Conservation (phyloP, 2,797 vertebrate genomes). For the Brotula barbata region DNA sequence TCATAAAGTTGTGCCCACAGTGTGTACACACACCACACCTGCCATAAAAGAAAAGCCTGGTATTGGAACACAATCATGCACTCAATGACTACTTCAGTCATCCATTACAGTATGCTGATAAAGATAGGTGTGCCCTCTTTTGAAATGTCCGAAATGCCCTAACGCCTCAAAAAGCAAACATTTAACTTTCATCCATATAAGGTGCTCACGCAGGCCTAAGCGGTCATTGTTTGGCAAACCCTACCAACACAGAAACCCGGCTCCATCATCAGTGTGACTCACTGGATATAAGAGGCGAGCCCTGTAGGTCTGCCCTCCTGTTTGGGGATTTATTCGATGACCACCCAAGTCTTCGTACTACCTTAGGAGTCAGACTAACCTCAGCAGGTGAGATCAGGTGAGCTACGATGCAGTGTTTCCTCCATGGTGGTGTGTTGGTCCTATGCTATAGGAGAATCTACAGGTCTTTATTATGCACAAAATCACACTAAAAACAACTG, state of each 20-base stretch:
- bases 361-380: constrained; percentile 7
- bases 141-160: constrained; percentile 31
- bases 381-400: constrained; percentile 41
- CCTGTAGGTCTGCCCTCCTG: constrained; percentile 1
- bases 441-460: too few species aligned
- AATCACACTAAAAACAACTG: too few species aligned
- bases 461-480: too few species aligned
- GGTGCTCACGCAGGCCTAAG: constrained; percentile 25
- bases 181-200: constrained; percentile 24
- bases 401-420: constrained; percentile 12
- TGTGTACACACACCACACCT: constrained; percentile 58
- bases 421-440: too few species aligned
- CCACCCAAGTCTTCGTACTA: constrained; percentile 2
- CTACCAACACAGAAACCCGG: constrained; percentile 37
- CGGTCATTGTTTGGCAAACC: constrained; percentile 30
- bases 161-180: constrained; percentile 77
- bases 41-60: constrained; percentile 15
- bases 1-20: constrained; percentile 21
- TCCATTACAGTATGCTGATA: constrained; percentile 41
- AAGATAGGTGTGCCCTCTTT: constrained; percentile 37
- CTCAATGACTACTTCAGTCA: constrained; percentile 25
- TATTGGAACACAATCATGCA: constrained; percentile 42
- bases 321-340: constrained; percentile 5
- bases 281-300: constrained; percentile 60
- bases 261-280: constrained; percentile 42